Base-by-base conservation (phyloP, 1,140 invertebrate genomes). In the Pygmarrhopalites habei region DNA sequence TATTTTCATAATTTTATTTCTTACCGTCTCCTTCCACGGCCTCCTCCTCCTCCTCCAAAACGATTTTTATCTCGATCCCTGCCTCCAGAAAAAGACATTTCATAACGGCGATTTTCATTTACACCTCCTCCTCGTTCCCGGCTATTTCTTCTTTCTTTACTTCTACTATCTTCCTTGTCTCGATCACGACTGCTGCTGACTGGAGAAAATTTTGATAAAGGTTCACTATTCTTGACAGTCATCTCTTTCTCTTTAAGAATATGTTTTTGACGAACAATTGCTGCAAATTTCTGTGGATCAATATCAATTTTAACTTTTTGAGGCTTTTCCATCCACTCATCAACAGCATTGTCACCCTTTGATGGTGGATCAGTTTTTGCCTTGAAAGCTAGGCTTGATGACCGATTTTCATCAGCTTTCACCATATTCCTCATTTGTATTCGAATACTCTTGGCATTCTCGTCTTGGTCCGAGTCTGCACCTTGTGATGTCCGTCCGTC, bases 391-490 rank as follows among this genome's bases (percentile, higher is more conserved):
- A 44, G 30, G 30, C 21, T 32, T 1, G 43, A n/a, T 14, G 46
- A 28, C 14, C 49, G 62, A 32, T 15, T 19, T 49, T 68, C 69
- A 25, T 68, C 66, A 0, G 39, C 65, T 70, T 74, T 79, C 61
- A 78, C 77, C 58, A 83, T 82, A 62, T 86, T 86, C 25, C 85
- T 76, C 84, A 86, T 86, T 1, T 82, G 79, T 0, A 86, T 83
- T 1, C 83, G 77, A 69, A 85, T 85, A 51, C 83, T 85, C 43
- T 80, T 79, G 1, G 80, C 80, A 52, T 74, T 78, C 65, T 83
- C 82, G 14, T 55, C 59, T 0, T 60, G 76, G 49, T 76, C 58
- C 26, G 28, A 53, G 10, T 49, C 44, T 52, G 77, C 76, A 17
- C 77, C 76, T 49, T 77, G 21, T 14, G 39, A 25, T 21, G 32